Evolutionary conservation across 2,888 invertebrate genomes (phyloP).

Genomic region (Agriopis aurantiaria): DNA sequence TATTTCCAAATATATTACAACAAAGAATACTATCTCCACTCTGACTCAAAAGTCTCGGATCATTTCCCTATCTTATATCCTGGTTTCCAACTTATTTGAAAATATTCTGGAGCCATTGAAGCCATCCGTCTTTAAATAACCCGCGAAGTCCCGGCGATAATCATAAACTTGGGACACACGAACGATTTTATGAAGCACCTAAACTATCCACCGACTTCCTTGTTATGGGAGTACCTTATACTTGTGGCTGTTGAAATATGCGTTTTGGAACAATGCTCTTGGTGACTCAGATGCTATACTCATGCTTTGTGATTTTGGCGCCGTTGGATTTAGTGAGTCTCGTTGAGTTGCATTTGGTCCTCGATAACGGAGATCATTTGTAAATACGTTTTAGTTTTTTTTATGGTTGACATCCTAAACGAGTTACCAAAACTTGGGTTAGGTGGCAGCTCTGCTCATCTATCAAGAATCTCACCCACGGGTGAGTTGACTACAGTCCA

Average conservation of each 20-base stretch:
- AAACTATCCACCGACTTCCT: slow-evolving; percentile 53
- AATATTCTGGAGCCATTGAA: slow-evolving; percentile 48
- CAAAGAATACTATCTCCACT: slow-evolving; percentile 16
- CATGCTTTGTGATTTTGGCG: slow-evolving; percentile 1
- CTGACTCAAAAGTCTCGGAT: slow-evolving; percentile 31
- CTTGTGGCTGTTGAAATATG: slow-evolving; percentile 49
- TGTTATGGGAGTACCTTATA: slow-evolving; percentile 54
- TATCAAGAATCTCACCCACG: no score
- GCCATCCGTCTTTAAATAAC: slow-evolving; percentile 58
- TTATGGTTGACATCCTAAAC: no score
- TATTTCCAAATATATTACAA: slow-evolving; percentile 4
- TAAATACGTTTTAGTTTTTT: no score
- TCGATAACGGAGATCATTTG: background rate
- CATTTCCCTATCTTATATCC: slow-evolving; percentile 49
- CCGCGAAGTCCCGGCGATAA: slow-evolving; percentile 55
- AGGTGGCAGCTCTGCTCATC: no score
- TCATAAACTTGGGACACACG: slow-evolving; percentile 65
- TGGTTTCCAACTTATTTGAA: slow-evolving; percentile 44
- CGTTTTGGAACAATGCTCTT: slow-evolving; percentile 38
- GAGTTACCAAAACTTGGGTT: no score
- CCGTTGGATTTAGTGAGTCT: background rate
- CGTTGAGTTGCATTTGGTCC: background rate
- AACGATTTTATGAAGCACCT: slow-evolving; percentile 64
- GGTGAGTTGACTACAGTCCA: no score
- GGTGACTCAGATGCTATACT: slow-evolving; percentile 9